These are phyloP conservation scores for Ophthalmolycus amberensis DNA, from an alignment of 2,113 vertebrate species.

Conservation along the genomic window DNA sequence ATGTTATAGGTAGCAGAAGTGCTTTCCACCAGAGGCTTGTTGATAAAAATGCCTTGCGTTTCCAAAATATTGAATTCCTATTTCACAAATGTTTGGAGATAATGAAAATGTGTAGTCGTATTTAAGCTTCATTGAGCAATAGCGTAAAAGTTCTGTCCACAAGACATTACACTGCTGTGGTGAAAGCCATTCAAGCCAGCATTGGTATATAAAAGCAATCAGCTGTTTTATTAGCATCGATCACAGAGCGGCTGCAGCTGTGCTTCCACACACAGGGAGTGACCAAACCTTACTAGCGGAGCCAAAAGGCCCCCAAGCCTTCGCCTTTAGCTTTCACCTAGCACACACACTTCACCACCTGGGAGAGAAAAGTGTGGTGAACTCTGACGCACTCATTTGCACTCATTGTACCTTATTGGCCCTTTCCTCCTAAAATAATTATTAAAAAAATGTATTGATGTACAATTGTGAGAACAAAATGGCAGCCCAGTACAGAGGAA, in stretches of 20 bases:
- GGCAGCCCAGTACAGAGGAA: too few species aligned
- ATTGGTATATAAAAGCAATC: constrained; percentile 5
- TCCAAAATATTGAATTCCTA: background rate
- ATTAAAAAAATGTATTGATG: too few species aligned
- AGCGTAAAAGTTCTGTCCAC: constrained; percentile 7
- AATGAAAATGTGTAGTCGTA: background rate
- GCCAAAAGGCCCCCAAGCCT: background rate
- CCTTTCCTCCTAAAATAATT: too few species aligned
- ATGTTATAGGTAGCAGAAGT: background rate
- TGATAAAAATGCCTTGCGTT: background rate
- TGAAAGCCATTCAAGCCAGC: background rate
- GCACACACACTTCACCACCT: too few species aligned
- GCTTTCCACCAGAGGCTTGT: background rate
- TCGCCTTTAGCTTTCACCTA: too few species aligned
- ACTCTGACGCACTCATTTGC: too few species aligned
- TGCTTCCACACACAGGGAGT: background rate
- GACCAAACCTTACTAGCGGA: background rate
- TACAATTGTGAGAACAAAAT: too few species aligned
- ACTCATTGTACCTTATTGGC: too few species aligned
- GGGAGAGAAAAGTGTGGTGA: too few species aligned
- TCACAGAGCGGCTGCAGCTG: background rate
- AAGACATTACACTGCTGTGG: background rate
- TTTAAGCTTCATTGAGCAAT: constrained; percentile 2
- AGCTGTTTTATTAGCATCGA: constrained; percentile 9
- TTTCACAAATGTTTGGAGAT: constrained; percentile 4